Evolutionary conservation across 2,113 vertebrate genomes (phyloP).

Genomic region (Archilochus colubris): DNA sequence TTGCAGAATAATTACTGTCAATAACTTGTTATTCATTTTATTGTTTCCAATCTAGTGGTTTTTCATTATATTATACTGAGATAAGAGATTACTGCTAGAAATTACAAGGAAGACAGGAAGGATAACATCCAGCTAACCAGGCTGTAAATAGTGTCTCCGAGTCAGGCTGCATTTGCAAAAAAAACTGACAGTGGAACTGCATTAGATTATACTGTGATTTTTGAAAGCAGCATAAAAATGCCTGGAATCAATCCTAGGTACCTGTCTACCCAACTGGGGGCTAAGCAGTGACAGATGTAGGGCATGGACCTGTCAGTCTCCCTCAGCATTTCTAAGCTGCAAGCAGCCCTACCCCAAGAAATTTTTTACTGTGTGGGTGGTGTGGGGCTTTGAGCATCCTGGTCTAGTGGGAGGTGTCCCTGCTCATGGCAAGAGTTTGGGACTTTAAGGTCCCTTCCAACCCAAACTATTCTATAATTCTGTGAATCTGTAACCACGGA

Average conservation of each 20-base stretch:
- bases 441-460: no score
- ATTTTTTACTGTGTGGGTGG: no score
- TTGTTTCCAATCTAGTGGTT: conserved; percentile 21
- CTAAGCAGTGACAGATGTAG: conserved; percentile 1
- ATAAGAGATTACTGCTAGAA: conserved; percentile 20
- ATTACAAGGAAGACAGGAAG: conserved; percentile 46
- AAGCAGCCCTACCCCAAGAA: neutral
- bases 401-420: no score
- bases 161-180: neutral
- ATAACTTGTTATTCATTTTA: conserved; percentile 37
- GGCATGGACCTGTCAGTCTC: neutral
- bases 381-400: no score
- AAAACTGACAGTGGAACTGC: neutral
- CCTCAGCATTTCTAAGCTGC: neutral
- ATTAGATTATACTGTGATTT: neutral
- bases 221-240: neutral
- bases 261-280: neutral
- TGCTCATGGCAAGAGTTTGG: no score
- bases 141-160: conserved; percentile 1
- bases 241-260: neutral
- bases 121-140: conserved; percentile 1
- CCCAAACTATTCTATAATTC: no score
- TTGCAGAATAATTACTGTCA: conserved; percentile 63
- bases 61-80: conserved; percentile 53
- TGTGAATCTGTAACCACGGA: neutral